Conservation (phyloP, 2,797 vertebrate genomes). For the Merluccius polli region DNA sequence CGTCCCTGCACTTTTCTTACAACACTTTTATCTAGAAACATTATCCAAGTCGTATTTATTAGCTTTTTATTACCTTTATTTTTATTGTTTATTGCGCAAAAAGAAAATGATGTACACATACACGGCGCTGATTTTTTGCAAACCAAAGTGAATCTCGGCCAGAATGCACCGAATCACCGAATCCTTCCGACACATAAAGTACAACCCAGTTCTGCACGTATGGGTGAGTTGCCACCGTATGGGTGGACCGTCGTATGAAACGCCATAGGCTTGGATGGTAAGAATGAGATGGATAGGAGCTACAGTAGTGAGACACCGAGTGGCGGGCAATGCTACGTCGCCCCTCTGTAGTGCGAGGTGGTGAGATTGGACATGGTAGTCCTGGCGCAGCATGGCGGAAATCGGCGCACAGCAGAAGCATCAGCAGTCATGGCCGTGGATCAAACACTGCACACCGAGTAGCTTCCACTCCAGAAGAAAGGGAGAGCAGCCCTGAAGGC, state of each 20-base stretch:
- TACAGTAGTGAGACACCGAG: neutral
- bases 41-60: neutral
- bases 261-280: neutral
- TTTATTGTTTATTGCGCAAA: neutral
- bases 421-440: no score
- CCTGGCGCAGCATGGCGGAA: no score
- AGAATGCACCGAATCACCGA: neutral
- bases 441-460: no score
- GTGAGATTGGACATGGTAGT: no score
- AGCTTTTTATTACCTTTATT: neutral
- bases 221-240: neutral
- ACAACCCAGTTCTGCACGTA: neutral
- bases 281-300: neutral
- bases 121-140: no score
- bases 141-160: neutral
- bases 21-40: neutral
- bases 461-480: no score
- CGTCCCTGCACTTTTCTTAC: neutral
- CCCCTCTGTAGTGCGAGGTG: no score
- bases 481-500: no score
- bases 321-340: no score
- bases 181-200: neutral
- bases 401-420: no score
- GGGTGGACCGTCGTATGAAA: neutral
- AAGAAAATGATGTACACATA: neutral